phyloP scores from a whole-genome alignment of 2,797 vertebrate species.

The Ciconia nigra region DNA sequence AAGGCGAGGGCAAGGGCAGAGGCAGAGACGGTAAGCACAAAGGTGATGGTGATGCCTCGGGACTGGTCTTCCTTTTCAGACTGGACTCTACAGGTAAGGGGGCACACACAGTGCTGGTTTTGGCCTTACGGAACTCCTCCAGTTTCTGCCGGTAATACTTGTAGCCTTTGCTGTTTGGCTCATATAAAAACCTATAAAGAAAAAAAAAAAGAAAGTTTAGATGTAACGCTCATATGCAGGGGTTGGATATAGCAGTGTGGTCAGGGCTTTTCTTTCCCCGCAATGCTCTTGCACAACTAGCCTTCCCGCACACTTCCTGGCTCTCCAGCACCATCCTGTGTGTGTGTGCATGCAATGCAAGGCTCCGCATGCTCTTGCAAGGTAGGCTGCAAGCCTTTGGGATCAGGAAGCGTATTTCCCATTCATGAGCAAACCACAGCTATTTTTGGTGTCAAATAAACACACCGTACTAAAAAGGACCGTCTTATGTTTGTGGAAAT shows the following conservation, averaged over 20 bases:
- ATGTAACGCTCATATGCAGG: accelerated
- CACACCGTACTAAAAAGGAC: background rate
- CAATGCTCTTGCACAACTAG: background rate
- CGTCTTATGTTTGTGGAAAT: accelerated
- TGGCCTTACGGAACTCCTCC: conserved; percentile 81
- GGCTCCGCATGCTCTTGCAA: background rate
- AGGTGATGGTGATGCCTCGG: background rate
- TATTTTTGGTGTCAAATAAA: background rate
- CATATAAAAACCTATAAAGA: conserved; percentile 87
- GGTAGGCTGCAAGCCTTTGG: background rate
- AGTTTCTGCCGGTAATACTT: conserved; percentile 88
- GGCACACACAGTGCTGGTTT: conserved; percentile 10
- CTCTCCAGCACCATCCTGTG: conserved; percentile 36
- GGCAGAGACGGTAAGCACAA: background rate
- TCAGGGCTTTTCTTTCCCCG: background rate
- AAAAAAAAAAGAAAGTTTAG: background rate
- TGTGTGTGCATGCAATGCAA: background rate
- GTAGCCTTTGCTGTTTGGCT: conserved; percentile 86
- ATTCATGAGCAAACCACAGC: background rate
- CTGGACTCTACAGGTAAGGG: background rate
- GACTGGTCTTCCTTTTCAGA: conserved; percentile 47
- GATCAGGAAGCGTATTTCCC: background rate
- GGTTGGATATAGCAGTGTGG: background rate
- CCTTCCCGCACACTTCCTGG: background rate
- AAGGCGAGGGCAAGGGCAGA: background rate